Evolutionary conservation across 2,888 invertebrate species (phyloP).

Genomic region (Suillia variegata): DNA sequence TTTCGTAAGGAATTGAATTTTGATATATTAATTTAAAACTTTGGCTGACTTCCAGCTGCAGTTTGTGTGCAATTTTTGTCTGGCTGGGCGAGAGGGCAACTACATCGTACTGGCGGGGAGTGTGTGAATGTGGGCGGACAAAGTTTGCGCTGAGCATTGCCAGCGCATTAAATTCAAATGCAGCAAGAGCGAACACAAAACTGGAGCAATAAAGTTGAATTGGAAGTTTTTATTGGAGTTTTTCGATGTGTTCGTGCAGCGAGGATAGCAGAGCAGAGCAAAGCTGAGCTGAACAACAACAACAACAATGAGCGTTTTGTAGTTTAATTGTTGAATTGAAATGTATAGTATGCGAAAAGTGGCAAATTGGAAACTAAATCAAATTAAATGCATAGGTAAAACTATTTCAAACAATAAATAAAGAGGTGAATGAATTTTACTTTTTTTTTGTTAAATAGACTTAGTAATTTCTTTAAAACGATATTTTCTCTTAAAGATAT

Average conservation of each 20-base stretch:
- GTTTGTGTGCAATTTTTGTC: no score
- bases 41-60: conserved; percentile 44
- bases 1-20: conserved; percentile 42
- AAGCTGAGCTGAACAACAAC: no score
- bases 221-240: neutral
- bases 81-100: conserved; percentile 19
- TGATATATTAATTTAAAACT: conserved; percentile 52
- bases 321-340: no score
- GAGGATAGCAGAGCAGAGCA: neutral
- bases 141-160: neutral
- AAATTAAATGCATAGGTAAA: no score
- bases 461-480: no score
- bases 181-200: neutral
- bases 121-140: neutral
- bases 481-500: no score
- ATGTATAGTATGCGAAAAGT: no score
- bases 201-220: neutral
- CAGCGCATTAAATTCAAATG: neutral
- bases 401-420: no score
- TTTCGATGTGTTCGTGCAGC: neutral
- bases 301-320: no score
- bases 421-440: no score
- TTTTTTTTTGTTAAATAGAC: no score
- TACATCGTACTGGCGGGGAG: neutral
- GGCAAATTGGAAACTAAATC: no score